These are phyloP conservation scores for Drosophila borborema DNA, from an alignment of 2,888 invertebrate genomes.

Conservation along the genomic window DNA sequence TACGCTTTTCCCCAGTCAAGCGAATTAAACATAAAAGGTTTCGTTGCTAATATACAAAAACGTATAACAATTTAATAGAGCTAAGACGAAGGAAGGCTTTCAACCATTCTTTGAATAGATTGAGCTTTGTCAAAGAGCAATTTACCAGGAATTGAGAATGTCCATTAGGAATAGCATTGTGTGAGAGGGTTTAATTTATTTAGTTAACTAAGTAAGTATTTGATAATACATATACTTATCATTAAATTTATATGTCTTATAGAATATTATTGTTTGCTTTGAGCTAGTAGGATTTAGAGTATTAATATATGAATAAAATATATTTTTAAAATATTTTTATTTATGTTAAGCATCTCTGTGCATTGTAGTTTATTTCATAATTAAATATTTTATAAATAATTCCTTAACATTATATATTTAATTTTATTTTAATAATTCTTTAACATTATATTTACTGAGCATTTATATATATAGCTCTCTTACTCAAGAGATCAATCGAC, in stretches of 20 bases:
- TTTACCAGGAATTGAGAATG: not conserved
- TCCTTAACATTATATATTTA: too few species aligned
- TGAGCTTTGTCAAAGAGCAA: conserved; percentile 4
- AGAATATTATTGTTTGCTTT: not conserved
- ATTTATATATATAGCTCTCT: too few species aligned
- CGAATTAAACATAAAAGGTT: conserved; percentile 34
- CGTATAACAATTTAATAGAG: conserved; percentile 14
- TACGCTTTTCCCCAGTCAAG: conserved; percentile 22
- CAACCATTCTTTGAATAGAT: conserved; percentile 41
- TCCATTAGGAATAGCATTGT: not conserved
- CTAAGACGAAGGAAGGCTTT: not conserved
- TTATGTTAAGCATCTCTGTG: too few species aligned
- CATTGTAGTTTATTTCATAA: too few species aligned
- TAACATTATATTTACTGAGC: too few species aligned
- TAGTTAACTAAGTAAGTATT: not conserved
- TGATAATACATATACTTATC: not conserved
- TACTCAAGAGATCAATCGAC: too few species aligned
- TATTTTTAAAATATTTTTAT: too few species aligned
- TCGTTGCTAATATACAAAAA: conserved; percentile 29
- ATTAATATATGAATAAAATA: too few species aligned
- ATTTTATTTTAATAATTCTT: too few species aligned
- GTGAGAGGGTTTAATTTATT: not conserved
- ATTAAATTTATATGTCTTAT: not conserved
- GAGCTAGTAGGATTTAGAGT: not conserved
- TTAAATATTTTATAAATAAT: too few species aligned